A percentile compares a stretch with the other conserved stretches of the same genome.
Evolutionary conservation across 2,797 vertebrate genomes (phyloP).

Genomic region (Myiotriccus ornatus): DNA sequence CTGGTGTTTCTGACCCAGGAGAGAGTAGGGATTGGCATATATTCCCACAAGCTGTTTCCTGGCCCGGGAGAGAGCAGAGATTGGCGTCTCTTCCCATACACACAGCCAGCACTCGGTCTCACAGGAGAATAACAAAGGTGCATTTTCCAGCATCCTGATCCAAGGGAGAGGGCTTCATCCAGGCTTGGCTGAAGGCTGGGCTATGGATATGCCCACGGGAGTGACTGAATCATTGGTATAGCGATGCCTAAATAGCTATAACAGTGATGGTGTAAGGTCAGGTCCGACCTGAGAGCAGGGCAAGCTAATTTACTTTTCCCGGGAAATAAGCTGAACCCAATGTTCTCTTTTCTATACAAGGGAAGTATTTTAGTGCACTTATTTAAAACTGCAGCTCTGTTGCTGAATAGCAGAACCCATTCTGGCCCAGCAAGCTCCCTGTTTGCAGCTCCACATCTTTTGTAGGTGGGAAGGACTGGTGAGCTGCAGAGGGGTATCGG

Average conservation of each 20-base stretch:
- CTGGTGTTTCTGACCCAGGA: not conserved
- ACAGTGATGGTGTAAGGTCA: not conserved
- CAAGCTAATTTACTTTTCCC: not conserved
- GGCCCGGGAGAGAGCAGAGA: not conserved
- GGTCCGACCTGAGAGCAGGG: not conserved
- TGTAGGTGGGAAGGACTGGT: not conserved
- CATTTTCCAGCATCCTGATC: not conserved
- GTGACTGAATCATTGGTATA: rapidly evolving
- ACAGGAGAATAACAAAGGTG: too few species aligned
- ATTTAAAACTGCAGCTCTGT: not conserved
- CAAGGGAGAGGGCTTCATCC: not conserved
- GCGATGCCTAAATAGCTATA: not conserved
- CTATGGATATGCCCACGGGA: rapidly evolving
- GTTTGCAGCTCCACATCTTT: rapidly evolving
- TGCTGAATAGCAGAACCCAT: not conserved
- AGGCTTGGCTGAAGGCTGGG: not conserved
- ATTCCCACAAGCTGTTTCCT: not conserved
- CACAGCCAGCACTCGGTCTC: not conserved
- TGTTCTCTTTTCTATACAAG: not conserved
- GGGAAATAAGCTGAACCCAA: not conserved
- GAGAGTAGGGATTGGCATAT: not conserved
- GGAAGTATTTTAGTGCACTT: not conserved
- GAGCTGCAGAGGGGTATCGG: not conserved
- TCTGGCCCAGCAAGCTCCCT: not conserved
- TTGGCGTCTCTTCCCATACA: not conserved